These are phyloP conservation scores for Pluvianellus socialis DNA, from an alignment of 2,113 vertebrate genomes.

Conservation along the genomic window DNA sequence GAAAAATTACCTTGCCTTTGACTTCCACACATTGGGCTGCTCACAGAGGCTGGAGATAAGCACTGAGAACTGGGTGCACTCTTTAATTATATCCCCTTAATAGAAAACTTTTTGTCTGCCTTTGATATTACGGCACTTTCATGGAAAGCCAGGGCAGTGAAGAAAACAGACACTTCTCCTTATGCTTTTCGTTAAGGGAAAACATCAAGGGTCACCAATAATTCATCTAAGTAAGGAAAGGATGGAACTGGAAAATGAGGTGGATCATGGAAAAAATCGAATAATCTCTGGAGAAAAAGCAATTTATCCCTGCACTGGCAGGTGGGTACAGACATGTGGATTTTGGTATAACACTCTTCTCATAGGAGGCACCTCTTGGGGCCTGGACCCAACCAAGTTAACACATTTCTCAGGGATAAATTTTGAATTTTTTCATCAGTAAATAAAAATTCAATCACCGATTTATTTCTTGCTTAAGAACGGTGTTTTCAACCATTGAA, in stretches of 20 bases:
- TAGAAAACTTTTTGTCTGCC: not conserved
- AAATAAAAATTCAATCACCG: not conserved
- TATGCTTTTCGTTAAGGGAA: not conserved
- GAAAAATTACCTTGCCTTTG: slow-evolving; percentile 40
- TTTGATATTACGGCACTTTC: not conserved
- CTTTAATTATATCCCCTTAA: not conserved
- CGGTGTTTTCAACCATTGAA: not conserved
- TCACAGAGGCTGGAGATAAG: slow-evolving; percentile 20
- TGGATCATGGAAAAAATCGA: not conserved
- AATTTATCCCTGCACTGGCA: not conserved
- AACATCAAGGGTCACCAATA: not conserved
- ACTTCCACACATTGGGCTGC: slow-evolving; percentile 1
- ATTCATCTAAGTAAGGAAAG: not conserved
- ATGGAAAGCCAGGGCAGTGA: not conserved
- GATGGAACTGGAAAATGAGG: slow-evolving; percentile 3
- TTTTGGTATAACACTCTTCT: not conserved
- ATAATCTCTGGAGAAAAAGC: not conserved
- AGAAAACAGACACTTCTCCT: not conserved
- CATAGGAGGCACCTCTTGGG: not conserved
- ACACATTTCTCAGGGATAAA: not conserved
- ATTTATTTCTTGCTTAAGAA: not conserved
- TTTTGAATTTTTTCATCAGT: accelerated
- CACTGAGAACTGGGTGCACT: not conserved
- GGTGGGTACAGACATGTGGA: not conserved
- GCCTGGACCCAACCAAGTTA: not conserved